Base-by-base conservation (phyloP, 2,888 invertebrate genomes). In the Rhodophaea formosa region DNA sequence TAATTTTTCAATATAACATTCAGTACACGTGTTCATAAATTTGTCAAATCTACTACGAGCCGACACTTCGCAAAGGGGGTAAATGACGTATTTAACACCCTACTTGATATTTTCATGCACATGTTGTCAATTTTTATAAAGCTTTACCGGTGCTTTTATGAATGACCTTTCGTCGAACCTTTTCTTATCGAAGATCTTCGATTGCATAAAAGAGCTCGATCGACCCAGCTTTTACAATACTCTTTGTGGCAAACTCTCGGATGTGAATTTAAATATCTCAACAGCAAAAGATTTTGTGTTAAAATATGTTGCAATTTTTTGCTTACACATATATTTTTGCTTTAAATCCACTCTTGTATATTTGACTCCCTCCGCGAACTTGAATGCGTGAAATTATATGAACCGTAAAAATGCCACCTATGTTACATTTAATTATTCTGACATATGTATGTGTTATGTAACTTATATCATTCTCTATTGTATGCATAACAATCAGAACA, bases 51-150 rank as follows among this genome's bases (percentile, higher is more conserved):
- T n/a, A n/a, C 12, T 39, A 39, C 39, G 39, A 39, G 12, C 39
- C 10, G 10, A 35, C 8, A 32, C 23, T 15, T 43, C 15, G n/a
- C 14, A 32, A 49, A 49, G 49, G 8, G 15, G 32, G 30, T 49
- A 32, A 49, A 49, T 30, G 8, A 32, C 32, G 49, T 49, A 49
- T 49, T 49, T 49, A 49, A 32, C 15, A 49, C 29, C 32, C 30
- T 23, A 15, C 32, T 49, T 32, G 7, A 32, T 8, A 16, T 49
- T 49, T 32, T 30, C 32, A 16, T 30, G 32, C 30, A 49, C 49
- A 49, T 30, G 15, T 30, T 30, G 32, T 49, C 14, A 49, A 49
- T 49, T 49, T 49, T 49, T 49, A 49, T 49, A 15, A 15, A 49
- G 49, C 49, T 49, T 32, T 32, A 49, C 30, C 30, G 14, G 7